Base-by-base conservation (phyloP, 2,888 invertebrate species). In the Drosophila atroscutellata region DNA sequence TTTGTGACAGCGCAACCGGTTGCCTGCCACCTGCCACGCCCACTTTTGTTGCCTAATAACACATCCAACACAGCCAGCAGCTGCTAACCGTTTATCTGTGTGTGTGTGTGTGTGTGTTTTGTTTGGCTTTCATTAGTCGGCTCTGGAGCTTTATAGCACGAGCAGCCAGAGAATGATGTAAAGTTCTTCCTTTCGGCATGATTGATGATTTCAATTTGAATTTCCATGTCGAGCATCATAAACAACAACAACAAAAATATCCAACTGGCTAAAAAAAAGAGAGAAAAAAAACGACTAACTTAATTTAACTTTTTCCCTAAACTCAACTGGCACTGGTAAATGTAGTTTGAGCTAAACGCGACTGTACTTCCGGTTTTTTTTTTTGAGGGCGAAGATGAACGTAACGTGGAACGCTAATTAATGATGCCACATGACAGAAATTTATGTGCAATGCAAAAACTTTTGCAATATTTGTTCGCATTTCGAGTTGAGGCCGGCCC, bases 361-460 rank as follows among this genome's bases (percentile, higher is more conserved):
- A 85, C 86, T 85, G 83, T 89, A 87, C 80, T 83, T 88, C 80
- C 90, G 80, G 60, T 34, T 63, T 6, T 11, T 11, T 20, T 11
- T 18, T 13, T n/a, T 60, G 15, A 45, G 15, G 2, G 24, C 7
- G 45, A 45, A 49, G 49, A 70, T 51, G 49, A 75, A 39, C 64
- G 60, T 39, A 67, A 59, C 68, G 68, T 69, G 75, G 45, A 62
- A 61, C 67, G 76, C 89, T 91, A 91, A 91, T 92, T 91, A 92
- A 91, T 92, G 91, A 91, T 85, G 90, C 90, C 92, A 91, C 91
- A 83, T 86, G 92, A 92, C 91, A 89, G 89, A 88, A 92, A 91
- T 92, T 91, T 92, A 91, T 92, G 91, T 85, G 91, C 81, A 77
- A 86, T 65, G 89, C 72, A 71, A 71, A 88, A 92, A 92, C 90